Evolutionary conservation across 2,888 invertebrate species (phyloP).

Genomic region (Drosophila subsilvestris): DNA sequence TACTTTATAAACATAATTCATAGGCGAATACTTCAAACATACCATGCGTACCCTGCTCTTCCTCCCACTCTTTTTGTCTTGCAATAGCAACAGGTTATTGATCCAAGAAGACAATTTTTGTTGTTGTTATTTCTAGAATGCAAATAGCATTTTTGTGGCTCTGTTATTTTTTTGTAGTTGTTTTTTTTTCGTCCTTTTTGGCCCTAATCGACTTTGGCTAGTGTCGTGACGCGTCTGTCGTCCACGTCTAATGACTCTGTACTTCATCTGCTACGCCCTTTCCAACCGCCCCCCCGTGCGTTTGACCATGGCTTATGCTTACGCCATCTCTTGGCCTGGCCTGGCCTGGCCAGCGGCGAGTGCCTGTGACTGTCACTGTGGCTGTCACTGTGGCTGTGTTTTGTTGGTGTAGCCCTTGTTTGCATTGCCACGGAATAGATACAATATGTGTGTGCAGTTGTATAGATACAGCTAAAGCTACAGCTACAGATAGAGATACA

Average conservation of each 20-base stretch:
- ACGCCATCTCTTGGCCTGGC: slow-evolving; percentile 35
- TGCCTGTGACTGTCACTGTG: slow-evolving; percentile 43
- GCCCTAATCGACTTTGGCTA: slow-evolving; percentile 68
- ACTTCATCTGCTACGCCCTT: slow-evolving; percentile 48
- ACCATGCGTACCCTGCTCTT: neutral
- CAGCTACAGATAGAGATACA: slow-evolving; percentile 6
- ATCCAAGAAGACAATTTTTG: slow-evolving; percentile 50
- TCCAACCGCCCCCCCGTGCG: slow-evolving; percentile 16
- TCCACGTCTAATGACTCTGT: slow-evolving; percentile 68
- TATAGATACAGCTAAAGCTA: slow-evolving; percentile 21
- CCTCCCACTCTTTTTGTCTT: neutral
- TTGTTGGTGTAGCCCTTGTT: slow-evolving; percentile 50
- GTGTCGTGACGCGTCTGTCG: slow-evolving; percentile 62
- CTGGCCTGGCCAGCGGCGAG: neutral
- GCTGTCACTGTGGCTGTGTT: too few relatives aligned
- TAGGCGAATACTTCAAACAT: slow-evolving; percentile 21
- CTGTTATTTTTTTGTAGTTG: neutral
- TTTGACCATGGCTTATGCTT: slow-evolving; percentile 21
- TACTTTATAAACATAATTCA: slow-evolving; percentile 22
- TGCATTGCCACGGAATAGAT: slow-evolving; percentile 50
- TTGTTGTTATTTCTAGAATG: slow-evolving; percentile 44
- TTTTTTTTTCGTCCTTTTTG: slow-evolving; percentile 19
- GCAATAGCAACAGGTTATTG: slow-evolving; percentile 68
- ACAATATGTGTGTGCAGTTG: neutral
- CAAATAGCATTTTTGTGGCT: slow-evolving; percentile 32